A percentile compares a stretch with the other conserved stretches of the same genome.
phyloP scores from a whole-genome alignment of 2,797 vertebrate genomes.

The Sylvilagus floridanus region DNA sequence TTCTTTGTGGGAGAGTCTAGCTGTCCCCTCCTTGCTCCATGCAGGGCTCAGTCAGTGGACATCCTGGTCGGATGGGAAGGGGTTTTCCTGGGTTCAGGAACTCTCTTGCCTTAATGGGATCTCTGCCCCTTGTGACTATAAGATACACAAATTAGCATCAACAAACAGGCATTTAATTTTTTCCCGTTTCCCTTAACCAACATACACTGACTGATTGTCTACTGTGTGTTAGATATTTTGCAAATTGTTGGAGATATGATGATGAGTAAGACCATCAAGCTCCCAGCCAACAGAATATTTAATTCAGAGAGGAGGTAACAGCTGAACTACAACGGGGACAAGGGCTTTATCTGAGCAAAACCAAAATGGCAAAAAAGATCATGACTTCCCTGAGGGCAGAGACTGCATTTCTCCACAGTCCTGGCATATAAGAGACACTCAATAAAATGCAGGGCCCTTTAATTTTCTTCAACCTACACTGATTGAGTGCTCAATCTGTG shows the following conservation, averaged over 20 bases:
- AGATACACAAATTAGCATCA: background rate
- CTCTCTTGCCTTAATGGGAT: conserved; percentile 25
- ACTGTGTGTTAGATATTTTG: background rate
- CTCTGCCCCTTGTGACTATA: background rate
- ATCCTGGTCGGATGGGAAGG: background rate
- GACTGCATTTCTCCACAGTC: background rate
- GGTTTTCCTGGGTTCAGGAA: conserved; percentile 21
- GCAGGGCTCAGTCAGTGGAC: background rate
- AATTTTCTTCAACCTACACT: background rate
- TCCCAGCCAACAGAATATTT: background rate
- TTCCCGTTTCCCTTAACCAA: background rate
- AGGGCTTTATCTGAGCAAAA: background rate
- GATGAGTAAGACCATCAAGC: background rate
- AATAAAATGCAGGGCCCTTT: background rate
- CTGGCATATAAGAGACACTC: background rate
- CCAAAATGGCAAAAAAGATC: background rate
- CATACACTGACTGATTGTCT: background rate
- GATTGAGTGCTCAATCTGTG: background rate
- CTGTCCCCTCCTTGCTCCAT: background rate
- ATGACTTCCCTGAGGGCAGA: background rate
- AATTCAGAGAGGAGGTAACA: background rate
- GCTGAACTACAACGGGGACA: background rate
- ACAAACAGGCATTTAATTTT: background rate
- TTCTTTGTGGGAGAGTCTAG: background rate
- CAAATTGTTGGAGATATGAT: background rate